Conservation (phyloP, 2,797 vertebrate species). For the Arrhamphus sclerolepis region DNA sequence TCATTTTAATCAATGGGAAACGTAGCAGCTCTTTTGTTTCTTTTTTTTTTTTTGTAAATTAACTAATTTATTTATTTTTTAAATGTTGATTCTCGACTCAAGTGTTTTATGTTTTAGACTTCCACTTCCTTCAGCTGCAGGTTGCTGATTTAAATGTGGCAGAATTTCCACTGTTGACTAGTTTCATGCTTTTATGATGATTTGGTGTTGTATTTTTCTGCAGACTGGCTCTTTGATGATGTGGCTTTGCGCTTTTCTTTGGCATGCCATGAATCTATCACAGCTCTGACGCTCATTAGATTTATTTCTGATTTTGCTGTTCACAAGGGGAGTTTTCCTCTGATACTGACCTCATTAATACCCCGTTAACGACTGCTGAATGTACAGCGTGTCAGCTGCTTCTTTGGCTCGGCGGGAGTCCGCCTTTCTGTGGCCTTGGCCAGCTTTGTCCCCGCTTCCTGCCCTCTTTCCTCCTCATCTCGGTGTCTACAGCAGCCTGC, state of each 20-base stretch:
- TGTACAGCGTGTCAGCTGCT: conserved; percentile 49
- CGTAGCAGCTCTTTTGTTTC: conserved; percentile 3
- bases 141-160: not conserved
- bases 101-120: not conserved
- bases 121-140: not conserved
- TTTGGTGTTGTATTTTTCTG: no score
- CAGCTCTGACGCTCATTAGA: conserved; percentile 12
- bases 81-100: not conserved
- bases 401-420: conserved; percentile 65
- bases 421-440: conserved; percentile 53
- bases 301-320: conserved; percentile 31
- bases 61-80: no score
- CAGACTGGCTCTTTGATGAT: no score
- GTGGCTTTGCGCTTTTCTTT: no score
- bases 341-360: conserved; percentile 59
- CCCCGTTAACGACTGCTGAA: conserved; percentile 65
- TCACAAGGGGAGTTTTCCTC: conserved; percentile 7
- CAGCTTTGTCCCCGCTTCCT: conserved; percentile 62
- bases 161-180: no score
- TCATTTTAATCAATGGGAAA: not conserved
- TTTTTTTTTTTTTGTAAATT: no score
- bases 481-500: conserved; percentile 29
- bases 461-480: conserved; percentile 34
- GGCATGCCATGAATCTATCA: no score
- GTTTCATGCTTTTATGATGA: no score